These are phyloP conservation scores for Anguilla megastoma DNA, from an alignment of 2,797 vertebrate genomes.

Conservation along the genomic window DNA sequence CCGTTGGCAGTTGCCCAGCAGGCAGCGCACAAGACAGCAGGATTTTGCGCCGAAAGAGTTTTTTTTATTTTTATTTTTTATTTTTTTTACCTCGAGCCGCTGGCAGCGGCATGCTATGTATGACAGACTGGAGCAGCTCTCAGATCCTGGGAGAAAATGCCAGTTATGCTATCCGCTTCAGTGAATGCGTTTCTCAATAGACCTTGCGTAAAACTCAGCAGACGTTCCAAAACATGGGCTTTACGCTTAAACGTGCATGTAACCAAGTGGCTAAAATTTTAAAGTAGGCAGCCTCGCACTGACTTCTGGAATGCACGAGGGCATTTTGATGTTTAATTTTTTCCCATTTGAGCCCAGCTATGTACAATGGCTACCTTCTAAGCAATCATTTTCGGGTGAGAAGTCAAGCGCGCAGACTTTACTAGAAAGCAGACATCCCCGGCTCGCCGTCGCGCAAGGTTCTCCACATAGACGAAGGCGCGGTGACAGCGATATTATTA, in stretches of 20 bases:
- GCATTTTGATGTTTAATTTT: background rate
- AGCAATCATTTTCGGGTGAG: background rate
- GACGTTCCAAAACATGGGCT: background rate
- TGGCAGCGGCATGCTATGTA: too few species aligned
- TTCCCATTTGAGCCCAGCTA: background rate
- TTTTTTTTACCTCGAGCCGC: background rate
- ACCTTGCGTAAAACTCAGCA: background rate
- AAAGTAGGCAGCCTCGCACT: background rate
- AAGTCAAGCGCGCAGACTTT: background rate
- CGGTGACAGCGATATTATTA: background rate
- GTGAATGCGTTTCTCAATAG: background rate
- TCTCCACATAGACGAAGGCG: background rate
- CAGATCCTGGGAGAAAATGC: background rate
- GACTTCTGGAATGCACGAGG: background rate
- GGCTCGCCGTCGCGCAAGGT: background rate
- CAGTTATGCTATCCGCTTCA: background rate
- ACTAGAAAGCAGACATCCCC: background rate
- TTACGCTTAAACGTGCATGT: background rate
- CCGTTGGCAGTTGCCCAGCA: background rate
- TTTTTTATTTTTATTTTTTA: too few species aligned
- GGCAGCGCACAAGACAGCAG: background rate
- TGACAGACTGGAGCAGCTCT: too few species aligned
- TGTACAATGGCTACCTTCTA: background rate
- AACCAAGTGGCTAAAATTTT: background rate
- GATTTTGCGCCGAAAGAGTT: background rate